A percentile compares a stretch with the other conserved stretches of the same genome.
phyloP scores from a whole-genome alignment of 2,888 invertebrate species.

The Athalia rosae region DNA sequence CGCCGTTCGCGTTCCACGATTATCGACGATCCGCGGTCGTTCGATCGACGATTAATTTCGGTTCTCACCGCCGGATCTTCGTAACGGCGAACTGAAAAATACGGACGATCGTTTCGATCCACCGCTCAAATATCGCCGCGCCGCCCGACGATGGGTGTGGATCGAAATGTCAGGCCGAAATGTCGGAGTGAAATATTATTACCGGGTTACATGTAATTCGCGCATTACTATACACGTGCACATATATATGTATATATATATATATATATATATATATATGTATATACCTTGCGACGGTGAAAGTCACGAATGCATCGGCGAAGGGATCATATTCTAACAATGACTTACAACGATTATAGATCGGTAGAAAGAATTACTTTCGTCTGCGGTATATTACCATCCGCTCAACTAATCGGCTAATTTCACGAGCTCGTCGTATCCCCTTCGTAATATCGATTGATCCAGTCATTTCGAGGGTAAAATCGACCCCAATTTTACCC shows the following conservation, averaged over 20 bases:
- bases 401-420: background rate
- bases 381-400: too few relatives aligned
- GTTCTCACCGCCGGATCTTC: background rate
- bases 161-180: slow-evolving; percentile 40
- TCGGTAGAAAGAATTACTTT: background rate
- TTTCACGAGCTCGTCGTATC: slow-evolving; percentile 1
- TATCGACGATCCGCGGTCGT: too few relatives aligned
- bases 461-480: too few relatives aligned
- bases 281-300: slow-evolving; percentile 16
- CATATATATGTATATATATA: too few relatives aligned
- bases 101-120: background rate
- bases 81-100: background rate
- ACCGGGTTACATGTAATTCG: slow-evolving; percentile 17
- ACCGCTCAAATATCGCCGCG: background rate
- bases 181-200: slow-evolving; percentile 19
- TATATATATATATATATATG: too few relatives aligned
- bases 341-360: background rate
- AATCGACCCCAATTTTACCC: too few relatives aligned
- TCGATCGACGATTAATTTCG: background rate
- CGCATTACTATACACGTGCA: too few relatives aligned
- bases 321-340: too few relatives aligned
- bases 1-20: too few relatives aligned
- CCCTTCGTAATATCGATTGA: too few relatives aligned
- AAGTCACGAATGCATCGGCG: slow-evolving; percentile 29
- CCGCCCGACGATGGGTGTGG: slow-evolving; percentile 12